Conservation (phyloP, 2,113 vertebrate species). For the Tachysurus vachellii region DNA sequence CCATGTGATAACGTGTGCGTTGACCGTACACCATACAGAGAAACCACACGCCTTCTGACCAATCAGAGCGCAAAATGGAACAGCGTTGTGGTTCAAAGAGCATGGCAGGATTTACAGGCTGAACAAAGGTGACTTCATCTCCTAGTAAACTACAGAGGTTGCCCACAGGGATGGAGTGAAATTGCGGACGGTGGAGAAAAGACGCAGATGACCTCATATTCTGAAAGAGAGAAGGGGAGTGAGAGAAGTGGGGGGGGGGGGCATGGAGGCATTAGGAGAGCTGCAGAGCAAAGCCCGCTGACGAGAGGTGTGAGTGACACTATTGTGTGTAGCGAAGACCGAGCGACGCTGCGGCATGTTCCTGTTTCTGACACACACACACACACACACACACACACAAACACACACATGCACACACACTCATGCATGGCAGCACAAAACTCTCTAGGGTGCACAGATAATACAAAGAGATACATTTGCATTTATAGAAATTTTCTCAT, state of each 20-base stretch:
- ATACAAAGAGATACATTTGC: slow-evolving; percentile 11
- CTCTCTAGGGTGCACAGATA: slow-evolving; percentile 15
- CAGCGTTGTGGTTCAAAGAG: background rate
- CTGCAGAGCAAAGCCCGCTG: slow-evolving; percentile 85
- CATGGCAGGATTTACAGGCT: slow-evolving; percentile 63
- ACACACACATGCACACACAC: slow-evolving; percentile 60
- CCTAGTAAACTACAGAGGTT: background rate
- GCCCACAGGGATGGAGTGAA: background rate
- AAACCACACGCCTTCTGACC: background rate
- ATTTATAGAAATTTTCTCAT: slow-evolving; percentile 22
- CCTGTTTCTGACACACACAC: slow-evolving; percentile 12
- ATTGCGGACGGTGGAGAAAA: background rate
- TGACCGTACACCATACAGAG: background rate
- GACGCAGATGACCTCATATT: slow-evolving; percentile 50
- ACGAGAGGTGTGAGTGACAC: slow-evolving; percentile 76
- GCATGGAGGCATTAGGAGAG: slow-evolving; percentile 84
- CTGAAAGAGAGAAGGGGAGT: background rate
- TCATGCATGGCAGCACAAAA: background rate
- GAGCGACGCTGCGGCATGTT: background rate
- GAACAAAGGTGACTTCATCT: slow-evolving; percentile 30
- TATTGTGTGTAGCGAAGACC: slow-evolving; percentile 64
- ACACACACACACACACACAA: slow-evolving; percentile 19
- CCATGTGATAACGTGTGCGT: background rate
- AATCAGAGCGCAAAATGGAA: background rate
- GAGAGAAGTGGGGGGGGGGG: background rate